Conservation (phyloP, 2,797 vertebrate genomes). For the Pempheris klunzingeri region DNA sequence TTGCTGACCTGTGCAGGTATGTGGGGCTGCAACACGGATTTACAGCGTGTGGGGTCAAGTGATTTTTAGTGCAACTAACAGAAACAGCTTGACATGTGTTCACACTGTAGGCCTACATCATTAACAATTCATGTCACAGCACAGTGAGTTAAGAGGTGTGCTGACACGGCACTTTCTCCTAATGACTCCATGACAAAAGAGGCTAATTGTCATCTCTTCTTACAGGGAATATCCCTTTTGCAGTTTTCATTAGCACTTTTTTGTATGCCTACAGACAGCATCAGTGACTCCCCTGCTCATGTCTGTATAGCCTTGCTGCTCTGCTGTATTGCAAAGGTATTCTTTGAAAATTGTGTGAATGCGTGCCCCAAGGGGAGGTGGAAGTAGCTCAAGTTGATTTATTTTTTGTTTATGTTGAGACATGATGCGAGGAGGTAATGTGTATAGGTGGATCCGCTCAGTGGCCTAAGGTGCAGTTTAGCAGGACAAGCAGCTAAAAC, state of each 20-base stretch:
- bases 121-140: constrained; percentile 28
- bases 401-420: constrained; percentile 52
- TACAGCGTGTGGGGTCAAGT: background rate
- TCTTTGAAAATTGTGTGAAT: too few species aligned
- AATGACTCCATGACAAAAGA: background rate
- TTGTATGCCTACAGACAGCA: background rate
- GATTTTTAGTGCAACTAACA: background rate
- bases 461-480: constrained; percentile 4
- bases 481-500: constrained; percentile 12
- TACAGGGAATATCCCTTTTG: background rate
- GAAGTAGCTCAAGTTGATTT: background rate
- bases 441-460: background rate
- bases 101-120: background rate
- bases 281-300: background rate
- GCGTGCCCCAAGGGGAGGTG: background rate
- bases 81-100: background rate
- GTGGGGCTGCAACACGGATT: too few species aligned
- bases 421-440: constrained; percentile 16
- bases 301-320: background rate
- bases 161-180: background rate
- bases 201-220: constrained; percentile 9
- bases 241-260: constrained; percentile 4
- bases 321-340: background rate
- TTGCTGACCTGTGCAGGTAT: too few species aligned
- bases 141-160: background rate